Evolutionary conservation across 2,888 invertebrate species (phyloP).

Genomic region (Trileptium ribeirensis): DNA sequence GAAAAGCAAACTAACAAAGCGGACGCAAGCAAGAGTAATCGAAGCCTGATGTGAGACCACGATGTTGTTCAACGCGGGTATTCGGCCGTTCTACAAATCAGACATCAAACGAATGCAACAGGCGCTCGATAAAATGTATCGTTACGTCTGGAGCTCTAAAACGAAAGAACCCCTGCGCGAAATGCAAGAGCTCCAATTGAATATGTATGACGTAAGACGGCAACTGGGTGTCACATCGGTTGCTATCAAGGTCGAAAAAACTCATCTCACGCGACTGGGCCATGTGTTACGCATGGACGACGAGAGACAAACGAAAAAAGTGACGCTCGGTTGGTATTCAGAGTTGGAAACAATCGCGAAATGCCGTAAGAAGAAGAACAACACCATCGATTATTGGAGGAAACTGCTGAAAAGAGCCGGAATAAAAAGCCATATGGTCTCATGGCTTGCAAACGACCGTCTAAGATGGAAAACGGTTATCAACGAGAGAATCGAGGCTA

Average conservation of each 20-base stretch:
- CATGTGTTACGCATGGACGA: neutral
- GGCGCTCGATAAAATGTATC: neutral
- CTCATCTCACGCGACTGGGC: too few relatives aligned
- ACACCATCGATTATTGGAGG: neutral
- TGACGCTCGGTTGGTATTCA: neutral
- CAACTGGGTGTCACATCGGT: neutral
- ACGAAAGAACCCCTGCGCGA: neutral
- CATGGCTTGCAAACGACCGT: too few relatives aligned
- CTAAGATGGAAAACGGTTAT: too few relatives aligned
- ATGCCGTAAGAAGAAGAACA: neutral
- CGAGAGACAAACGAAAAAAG: neutral
- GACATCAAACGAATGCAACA: too few relatives aligned
- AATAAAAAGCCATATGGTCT: too few relatives aligned
- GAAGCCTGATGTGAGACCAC: too few relatives aligned
- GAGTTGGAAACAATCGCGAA: neutral
- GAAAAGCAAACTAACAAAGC: too few relatives aligned
- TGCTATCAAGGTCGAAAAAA: neutral
- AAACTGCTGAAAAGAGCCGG: neutral
- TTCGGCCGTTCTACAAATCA: too few relatives aligned
- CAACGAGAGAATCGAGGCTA: too few relatives aligned
- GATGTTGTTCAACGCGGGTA: too few relatives aligned
- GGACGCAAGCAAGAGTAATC: too few relatives aligned
- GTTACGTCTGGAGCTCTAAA: neutral
- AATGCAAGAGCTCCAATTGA: neutral
- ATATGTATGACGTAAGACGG: neutral